A percentile compares a stretch with the other conserved stretches of the same genome.
Evolutionary conservation across 2,888 invertebrate genomes (phyloP).

Genomic region (Furcula furcula): DNA sequence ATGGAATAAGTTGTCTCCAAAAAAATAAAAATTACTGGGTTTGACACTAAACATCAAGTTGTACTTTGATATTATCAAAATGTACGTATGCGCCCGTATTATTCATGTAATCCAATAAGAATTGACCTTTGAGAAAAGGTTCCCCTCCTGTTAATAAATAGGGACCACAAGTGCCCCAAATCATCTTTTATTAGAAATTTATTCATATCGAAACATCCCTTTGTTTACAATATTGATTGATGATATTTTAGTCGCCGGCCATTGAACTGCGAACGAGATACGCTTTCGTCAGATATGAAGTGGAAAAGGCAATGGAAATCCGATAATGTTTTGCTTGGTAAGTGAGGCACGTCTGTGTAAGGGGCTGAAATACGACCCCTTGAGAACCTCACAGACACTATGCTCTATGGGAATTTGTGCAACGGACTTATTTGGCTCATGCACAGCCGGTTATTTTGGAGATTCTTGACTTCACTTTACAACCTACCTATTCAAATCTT

Average conservation of each 20-base stretch:
- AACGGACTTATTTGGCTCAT: too few species aligned
- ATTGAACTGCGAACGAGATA: constrained; percentile 20
- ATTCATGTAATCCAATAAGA: neutral
- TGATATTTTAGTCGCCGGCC: constrained; percentile 13
- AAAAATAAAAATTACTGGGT: too few species aligned
- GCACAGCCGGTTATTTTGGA: too few species aligned
- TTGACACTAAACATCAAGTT: too few species aligned
- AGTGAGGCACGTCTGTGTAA: constrained; percentile 12
- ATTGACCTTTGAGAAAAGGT: constrained; percentile 8
- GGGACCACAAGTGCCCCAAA: neutral
- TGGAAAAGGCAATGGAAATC: constrained; percentile 16
- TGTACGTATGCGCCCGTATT: too few species aligned
- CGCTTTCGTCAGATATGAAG: neutral
- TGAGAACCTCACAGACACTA: constrained; percentile 8
- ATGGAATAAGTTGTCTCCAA: too few species aligned
- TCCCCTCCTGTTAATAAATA: constrained; percentile 9
- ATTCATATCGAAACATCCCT: constrained; percentile 7
- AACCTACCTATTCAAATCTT: too few species aligned
- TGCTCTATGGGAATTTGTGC: constrained; percentile 6
- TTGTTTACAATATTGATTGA: constrained; percentile 18
- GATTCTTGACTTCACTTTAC: too few species aligned
- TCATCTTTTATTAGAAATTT: neutral
- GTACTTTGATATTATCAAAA: too few species aligned
- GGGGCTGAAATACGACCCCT: constrained; percentile 21
- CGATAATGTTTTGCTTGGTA: constrained; percentile 22